Base-by-base conservation (phyloP, 2,113 vertebrate species). In the Lethenteron camtschaticum region DNA sequence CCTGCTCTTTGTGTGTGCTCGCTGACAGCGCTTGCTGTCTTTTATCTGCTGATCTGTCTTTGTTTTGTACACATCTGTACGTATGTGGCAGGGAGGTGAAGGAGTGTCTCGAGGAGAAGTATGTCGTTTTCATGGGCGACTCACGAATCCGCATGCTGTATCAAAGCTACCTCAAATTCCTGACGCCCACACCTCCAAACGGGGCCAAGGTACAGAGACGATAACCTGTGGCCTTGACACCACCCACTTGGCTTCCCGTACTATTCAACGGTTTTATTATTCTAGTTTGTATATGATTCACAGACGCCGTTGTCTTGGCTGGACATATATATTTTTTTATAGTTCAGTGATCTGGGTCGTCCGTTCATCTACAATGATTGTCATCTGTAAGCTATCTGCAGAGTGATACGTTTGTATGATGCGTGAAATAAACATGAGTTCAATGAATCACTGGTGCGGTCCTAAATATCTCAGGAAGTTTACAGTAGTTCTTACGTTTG, bases 101-200 rank as follows among this genome's bases (percentile, higher is more conserved):
- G 81, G 79, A 75, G 68, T 99, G 92, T 78, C 88, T 96, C 66
- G 41, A 80, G 78, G 79, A 85, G 76, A 92, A 88, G 77, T 81
- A 80, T 14, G 76, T 96, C 75, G 82, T 81, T 68, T 99, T 99
- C 80, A 72, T 95, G 68, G 94, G 94, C 72, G 94, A 99, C 77
- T 99, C 94, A 75, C 83, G 94, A 79, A 89, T 99, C 75, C 84
- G 92, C 68, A 87, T 95, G 72, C 79, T 96, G 3, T 99, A 94
- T 77, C 89, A 88, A 76, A 85, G 91, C 41, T 96, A 90, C 76
- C 73, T 92, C 76, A 89, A 88, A 80, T 81, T 94, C 71, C 82
- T 99, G 72, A 83, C 88, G 73, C 84, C 90, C 55, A 82, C 85
- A 63, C 76, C 79, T 74, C 87, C 80, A 78, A 87, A 89, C 77